Evolutionary conservation across 30 jellyfish, hydroid and myxozoan genomes (phyloP).

Genomic region (Rhopilema esculentum): DNA sequence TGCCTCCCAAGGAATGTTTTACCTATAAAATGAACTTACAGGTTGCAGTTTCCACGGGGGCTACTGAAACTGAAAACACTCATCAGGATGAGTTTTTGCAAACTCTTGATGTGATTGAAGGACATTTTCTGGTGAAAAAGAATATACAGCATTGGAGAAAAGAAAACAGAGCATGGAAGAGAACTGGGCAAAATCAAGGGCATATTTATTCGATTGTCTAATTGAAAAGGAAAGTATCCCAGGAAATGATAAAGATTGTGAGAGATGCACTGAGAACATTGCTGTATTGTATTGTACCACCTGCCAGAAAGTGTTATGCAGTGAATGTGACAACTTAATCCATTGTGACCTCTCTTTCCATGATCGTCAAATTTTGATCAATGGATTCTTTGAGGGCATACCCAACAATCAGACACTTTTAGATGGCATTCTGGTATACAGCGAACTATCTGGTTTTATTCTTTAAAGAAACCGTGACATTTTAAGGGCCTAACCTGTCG

Average conservation of each 20-base stretch:
- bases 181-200: slow-evolving; percentile 26
- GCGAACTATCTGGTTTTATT: no score
- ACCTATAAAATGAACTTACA: no score
- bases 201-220: background rate
- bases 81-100: no score
- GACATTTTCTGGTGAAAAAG: no score
- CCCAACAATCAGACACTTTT: slow-evolving; percentile 17
- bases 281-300: slow-evolving; percentile 18
- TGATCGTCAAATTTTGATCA: slow-evolving; percentile 24
- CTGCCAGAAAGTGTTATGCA: slow-evolving; percentile 7
- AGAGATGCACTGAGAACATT: background rate
- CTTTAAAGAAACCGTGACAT: no score
- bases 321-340: slow-evolving; percentile 4
- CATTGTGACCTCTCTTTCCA: slow-evolving; percentile 3
- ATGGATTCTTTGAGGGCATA: slow-evolving; percentile 33
- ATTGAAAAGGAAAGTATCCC: slow-evolving; percentile 4
- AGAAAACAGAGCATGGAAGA: slow-evolving; percentile 27
- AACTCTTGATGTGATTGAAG: no score
- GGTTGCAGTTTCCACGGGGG: no score
- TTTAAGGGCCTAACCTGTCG: no score
- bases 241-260: no score
- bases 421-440: slow-evolving; percentile 33
- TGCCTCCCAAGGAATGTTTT: no score
- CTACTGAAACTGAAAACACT: no score
- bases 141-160: slow-evolving; percentile 21